These are phyloP conservation scores for Hyposoter dolosus DNA, from an alignment of 2,888 invertebrate genomes.

Conservation along the genomic window DNA sequence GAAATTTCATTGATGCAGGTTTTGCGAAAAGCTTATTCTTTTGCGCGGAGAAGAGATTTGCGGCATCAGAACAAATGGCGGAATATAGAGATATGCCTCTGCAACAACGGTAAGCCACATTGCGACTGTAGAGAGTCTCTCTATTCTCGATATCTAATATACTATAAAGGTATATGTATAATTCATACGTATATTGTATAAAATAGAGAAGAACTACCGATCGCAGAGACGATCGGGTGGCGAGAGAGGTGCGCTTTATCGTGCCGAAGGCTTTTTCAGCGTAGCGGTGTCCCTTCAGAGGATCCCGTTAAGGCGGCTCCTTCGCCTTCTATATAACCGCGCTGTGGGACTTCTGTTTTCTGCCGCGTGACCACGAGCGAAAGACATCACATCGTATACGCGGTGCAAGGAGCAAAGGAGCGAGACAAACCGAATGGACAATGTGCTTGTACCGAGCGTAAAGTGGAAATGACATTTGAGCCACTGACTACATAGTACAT, in stretches of 20 bases:
- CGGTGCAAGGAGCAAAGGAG: conserved; percentile 76
- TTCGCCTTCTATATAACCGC: conserved; percentile 69
- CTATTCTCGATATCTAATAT: conserved; percentile 43
- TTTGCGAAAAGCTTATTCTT: conserved; percentile 53
- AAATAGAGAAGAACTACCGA: conserved; percentile 55
- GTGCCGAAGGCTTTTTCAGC: conserved; percentile 78
- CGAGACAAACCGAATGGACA: conserved; percentile 72
- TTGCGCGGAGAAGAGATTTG: conserved; percentile 58
- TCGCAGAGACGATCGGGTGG: conserved; percentile 60
- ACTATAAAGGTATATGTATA: conserved; percentile 25
- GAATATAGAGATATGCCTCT: conserved; percentile 76
- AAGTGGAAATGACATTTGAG: conserved; percentile 80
- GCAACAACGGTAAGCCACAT: conserved; percentile 59
- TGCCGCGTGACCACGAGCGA: conserved; percentile 69
- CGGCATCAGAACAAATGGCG: conserved; percentile 76
- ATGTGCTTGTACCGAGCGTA: conserved; percentile 76
- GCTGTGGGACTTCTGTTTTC: conserved; percentile 69
- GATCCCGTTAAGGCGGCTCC: conserved; percentile 68
- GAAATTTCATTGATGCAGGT: conserved; percentile 53
- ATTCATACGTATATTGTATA: conserved; percentile 45
- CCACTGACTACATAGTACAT: conserved; percentile 58
- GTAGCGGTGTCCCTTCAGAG: conserved; percentile 75
- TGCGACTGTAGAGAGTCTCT: conserved; percentile 34
- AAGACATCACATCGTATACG: conserved; percentile 44
- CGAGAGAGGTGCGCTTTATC: conserved; percentile 68